phyloP scores from a whole-genome alignment of 2,888 invertebrate genomes.

The Cistogaster globosa region DNA sequence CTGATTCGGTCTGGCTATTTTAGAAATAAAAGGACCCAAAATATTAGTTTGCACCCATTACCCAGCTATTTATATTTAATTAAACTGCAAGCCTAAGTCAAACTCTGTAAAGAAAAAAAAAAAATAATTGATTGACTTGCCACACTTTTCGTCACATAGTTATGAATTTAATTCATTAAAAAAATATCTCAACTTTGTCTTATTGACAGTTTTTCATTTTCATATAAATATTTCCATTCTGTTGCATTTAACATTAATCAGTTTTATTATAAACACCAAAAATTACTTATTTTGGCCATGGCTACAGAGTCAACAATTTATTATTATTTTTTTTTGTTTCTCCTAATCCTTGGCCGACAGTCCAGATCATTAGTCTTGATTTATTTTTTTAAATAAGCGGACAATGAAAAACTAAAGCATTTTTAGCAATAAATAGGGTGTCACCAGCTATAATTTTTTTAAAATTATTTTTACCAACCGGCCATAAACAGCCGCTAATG shows the following conservation, averaged over 20 bases:
- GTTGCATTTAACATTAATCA: slow-evolving; percentile 52
- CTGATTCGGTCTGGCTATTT: too few relatives aligned
- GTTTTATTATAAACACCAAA: slow-evolving; percentile 37
- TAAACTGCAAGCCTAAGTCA: not conserved
- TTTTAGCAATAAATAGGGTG: slow-evolving; percentile 37
- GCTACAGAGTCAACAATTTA: slow-evolving; percentile 40
- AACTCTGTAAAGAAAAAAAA: not conserved
- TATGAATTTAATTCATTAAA: slow-evolving; percentile 35
- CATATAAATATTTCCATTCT: slow-evolving; percentile 28
- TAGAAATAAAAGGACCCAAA: too few relatives aligned
- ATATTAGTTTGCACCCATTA: too few relatives aligned
- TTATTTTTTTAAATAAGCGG: slow-evolving; percentile 30
- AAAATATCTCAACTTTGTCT: slow-evolving; percentile 36
- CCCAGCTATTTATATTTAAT: too few relatives aligned
- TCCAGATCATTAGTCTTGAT: slow-evolving; percentile 58
- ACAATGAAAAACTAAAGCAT: slow-evolving; percentile 47
- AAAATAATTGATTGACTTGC: slow-evolving; percentile 52
- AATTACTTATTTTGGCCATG: slow-evolving; percentile 59
- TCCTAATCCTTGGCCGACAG: slow-evolving; percentile 15
- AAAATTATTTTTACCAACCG: slow-evolving; percentile 18
- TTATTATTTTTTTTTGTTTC: slow-evolving; percentile 21
- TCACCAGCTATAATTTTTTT: slow-evolving; percentile 40
- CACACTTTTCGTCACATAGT: slow-evolving; percentile 44
- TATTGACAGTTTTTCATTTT: slow-evolving; percentile 37
- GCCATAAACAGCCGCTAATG: slow-evolving; percentile 10